Evolutionary conservation across 2,797 vertebrate genomes (phyloP).

Genomic region (Siniperca scherzeri): DNA sequence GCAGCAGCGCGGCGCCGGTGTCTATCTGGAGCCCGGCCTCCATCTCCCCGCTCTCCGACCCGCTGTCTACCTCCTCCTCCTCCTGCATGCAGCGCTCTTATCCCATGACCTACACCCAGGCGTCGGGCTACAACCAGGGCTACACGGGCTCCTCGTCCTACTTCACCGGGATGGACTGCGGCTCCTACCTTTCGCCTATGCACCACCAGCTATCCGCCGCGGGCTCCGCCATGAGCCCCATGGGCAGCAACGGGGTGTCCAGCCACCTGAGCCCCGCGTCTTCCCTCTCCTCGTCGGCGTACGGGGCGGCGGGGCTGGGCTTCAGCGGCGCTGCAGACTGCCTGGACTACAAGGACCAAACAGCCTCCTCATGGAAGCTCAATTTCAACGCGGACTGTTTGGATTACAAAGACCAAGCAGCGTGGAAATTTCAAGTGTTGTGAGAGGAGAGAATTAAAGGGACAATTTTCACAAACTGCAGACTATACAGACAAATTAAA

Average conservation of each 20-base stretch:
- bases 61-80: constrained; percentile 91
- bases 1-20: constrained; percentile 92
- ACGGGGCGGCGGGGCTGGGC: constrained; percentile 92
- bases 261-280: constrained; percentile 94
- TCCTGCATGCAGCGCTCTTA: constrained; percentile 99
- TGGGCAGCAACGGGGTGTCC: constrained; percentile 91
- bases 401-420: constrained; percentile 99
- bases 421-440: constrained; percentile 99
- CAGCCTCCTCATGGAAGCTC: constrained; percentile 94
- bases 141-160: constrained; percentile 95
- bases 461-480: constrained; percentile 40
- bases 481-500: constrained; percentile 23
- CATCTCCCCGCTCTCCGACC: constrained; percentile 95
- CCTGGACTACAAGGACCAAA: constrained; percentile 98
- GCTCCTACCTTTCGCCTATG: constrained; percentile 97
- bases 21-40: constrained; percentile 99
- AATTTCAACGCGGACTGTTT: constrained; percentile 99
- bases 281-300: constrained; percentile 93
- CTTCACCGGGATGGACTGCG: constrained; percentile 97
- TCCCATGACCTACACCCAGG: constrained; percentile 95
- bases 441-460: constrained; percentile 79
- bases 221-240: constrained; percentile 93
- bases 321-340: constrained; percentile 94
- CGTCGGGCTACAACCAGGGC: constrained; percentile 95
- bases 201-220: constrained; percentile 95